Evolutionary conservation across 1,140 invertebrate genomes (phyloP), one percentile per base, ranked within the genome.

Genomic region (Pectinophora gossypiella): DNA sequence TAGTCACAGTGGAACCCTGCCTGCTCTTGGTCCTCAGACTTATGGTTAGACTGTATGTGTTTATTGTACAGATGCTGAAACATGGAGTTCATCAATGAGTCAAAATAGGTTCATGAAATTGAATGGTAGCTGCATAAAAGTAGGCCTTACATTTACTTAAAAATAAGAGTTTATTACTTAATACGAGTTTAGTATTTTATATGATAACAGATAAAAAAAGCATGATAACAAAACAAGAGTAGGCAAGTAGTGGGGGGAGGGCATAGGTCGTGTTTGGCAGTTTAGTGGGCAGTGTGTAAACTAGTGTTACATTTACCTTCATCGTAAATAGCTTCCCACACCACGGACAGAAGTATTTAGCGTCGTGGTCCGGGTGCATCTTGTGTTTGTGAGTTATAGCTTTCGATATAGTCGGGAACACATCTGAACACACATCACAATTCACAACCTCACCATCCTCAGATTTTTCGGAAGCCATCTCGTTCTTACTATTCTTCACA

Each of bases 241-340:
- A 19, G 48, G 42, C 7, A 10, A n/a, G 42, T 44, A 19, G 19
- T 44, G 18, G 52, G 45, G 52, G 48, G 44, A 27, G 49, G 49
- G 44, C 48, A 55, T 45, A 54, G 53, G 45, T 51, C 48, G 21
- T 40, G 18, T 15, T 19, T 51, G 27, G 36, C 36, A 40, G 36
- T 40, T 12, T 40, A 15, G 16, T 18, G 16, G 13, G 7, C 1
- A 6, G 1, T 15, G 16, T 16, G n/a, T 15, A 15, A 18, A 6
- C 12, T 40, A 6, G 1, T 6, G 13, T 7, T 15, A n/a, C 46
- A 45, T 50, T 69, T 76, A 92, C 91, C 88, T 92, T 92, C 61
- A 93, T 76, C 21, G 92, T 91, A 76, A 93, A 93, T 48, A 92
- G 91, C 87, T 91, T 92, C 3, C 92, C 92, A 76, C 92, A 93